These are phyloP conservation scores for Notodonta dromedarius DNA, from an alignment of 2,888 invertebrate genomes.

Conservation along the genomic window DNA sequence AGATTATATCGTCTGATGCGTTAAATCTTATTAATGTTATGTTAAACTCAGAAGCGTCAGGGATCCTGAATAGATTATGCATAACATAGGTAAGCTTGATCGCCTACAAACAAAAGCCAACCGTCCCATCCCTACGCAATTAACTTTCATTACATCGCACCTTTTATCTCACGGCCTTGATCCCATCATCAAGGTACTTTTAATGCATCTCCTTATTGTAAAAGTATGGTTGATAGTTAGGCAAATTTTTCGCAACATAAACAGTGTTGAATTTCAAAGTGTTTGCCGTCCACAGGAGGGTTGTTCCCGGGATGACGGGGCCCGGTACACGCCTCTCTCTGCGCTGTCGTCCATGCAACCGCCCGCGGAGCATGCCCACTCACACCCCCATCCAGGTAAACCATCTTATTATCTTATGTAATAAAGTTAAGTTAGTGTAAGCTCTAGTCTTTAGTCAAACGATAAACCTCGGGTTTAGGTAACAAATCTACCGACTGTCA, in stretches of 20 bases:
- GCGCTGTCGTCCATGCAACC: constrained; percentile 95
- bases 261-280: neutral
- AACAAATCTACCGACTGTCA: no score
- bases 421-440: no score
- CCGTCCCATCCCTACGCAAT: neutral
- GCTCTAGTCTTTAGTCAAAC: no score
- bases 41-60: constrained; percentile 43
- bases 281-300: constrained; percentile 62
- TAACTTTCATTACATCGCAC: neutral
- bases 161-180: no score
- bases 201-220: no score
- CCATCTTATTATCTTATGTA: constrained; percentile 3
- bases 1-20: constrained; percentile 67
- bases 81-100: constrained; percentile 20
- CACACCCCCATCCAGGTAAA: constrained; percentile 85
- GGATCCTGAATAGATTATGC: constrained; percentile 31
- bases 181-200: no score
- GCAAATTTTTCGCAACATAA: neutral
- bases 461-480: no score
- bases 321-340: constrained; percentile 91
- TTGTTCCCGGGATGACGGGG: constrained; percentile 70
- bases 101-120: constrained; percentile 15
- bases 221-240: neutral
- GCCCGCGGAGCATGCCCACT: constrained; percentile 80
- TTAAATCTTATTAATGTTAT: constrained; percentile 66